These are phyloP conservation scores for Xestia rhomboidea DNA, from an alignment of 2,888 invertebrate species.

Conservation along the genomic window DNA sequence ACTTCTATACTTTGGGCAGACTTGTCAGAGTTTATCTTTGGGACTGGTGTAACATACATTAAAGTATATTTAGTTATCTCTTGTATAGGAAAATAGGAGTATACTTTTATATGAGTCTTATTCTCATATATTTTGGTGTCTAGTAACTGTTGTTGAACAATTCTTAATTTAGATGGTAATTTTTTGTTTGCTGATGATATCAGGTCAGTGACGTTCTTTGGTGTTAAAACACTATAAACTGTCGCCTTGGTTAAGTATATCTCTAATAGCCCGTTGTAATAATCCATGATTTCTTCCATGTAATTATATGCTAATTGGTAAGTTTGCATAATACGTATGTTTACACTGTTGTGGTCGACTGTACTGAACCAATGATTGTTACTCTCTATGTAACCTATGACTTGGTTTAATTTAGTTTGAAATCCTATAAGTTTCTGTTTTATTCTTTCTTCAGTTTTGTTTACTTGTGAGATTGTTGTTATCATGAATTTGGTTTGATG, in stretches of 20 bases:
- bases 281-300: constrained; percentile 2
- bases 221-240: constrained; percentile 16
- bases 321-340: background rate
- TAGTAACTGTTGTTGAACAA: constrained; percentile 6
- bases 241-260: constrained; percentile 7
- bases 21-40: background rate
- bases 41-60: background rate
- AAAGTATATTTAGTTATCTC: background rate
- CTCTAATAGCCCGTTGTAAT: background rate
- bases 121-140: constrained; percentile 7
- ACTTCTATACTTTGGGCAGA: background rate
- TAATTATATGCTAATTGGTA: background rate
- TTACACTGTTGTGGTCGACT: background rate
- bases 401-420: constrained; percentile 10
- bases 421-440: constrained; percentile 2
- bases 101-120: constrained; percentile 3
- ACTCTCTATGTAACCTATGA: constrained; percentile 4
- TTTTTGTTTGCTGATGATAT: constrained; percentile 11
- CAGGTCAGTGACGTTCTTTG: constrained; percentile 11
- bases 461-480: constrained; percentile 6
- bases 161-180: background rate
- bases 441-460: constrained; percentile 18
- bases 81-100: background rate
- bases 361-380: constrained; percentile 6
- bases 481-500: constrained; percentile 6